Conservation (phyloP, 2,797 vertebrate genomes). For the Cygnus olor region DNA sequence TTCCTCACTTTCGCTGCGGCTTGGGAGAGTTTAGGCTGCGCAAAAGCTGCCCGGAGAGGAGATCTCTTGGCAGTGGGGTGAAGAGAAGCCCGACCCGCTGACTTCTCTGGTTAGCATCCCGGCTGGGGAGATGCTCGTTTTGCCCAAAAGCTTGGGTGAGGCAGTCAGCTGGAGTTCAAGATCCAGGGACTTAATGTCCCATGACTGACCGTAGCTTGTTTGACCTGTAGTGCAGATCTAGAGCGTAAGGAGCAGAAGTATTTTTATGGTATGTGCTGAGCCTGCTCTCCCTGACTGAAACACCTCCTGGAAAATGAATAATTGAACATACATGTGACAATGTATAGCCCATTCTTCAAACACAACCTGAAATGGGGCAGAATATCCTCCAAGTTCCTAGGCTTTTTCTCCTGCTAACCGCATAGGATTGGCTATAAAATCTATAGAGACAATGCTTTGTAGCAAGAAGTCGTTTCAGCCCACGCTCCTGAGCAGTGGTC, state of each 20-base stretch:
- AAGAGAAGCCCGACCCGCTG: conserved; percentile 18
- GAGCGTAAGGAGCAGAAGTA: conserved; percentile 33
- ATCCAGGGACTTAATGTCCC: conserved; percentile 62
- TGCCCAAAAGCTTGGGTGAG: conserved; percentile 52
- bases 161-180: conserved; percentile 65
- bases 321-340: conserved; percentile 51
- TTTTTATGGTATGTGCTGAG: conserved; percentile 66
- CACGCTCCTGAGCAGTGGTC: background rate
- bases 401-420: background rate
- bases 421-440: background rate
- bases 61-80: conserved; percentile 41
- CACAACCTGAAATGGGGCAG: background rate
- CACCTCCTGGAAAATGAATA: conserved; percentile 65
- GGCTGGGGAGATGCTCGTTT: conserved; percentile 31
- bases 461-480: background rate
- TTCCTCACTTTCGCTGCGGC: background rate
- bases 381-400: background rate
- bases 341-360: conserved; percentile 47
- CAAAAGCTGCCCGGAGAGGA: conserved; percentile 21
- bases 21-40: conserved; percentile 23
- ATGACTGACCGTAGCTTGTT: conserved; percentile 52
- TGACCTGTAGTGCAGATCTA: conserved; percentile 44
- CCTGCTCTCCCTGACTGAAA: conserved; percentile 53
- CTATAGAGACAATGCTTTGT: background rate
- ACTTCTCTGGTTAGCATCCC: conserved; percentile 17